A percentile compares a stretch with the other conserved stretches of the same genome.
phyloP scores from a whole-genome alignment of 2,113 vertebrate species.

The Silurus meridionalis region DNA sequence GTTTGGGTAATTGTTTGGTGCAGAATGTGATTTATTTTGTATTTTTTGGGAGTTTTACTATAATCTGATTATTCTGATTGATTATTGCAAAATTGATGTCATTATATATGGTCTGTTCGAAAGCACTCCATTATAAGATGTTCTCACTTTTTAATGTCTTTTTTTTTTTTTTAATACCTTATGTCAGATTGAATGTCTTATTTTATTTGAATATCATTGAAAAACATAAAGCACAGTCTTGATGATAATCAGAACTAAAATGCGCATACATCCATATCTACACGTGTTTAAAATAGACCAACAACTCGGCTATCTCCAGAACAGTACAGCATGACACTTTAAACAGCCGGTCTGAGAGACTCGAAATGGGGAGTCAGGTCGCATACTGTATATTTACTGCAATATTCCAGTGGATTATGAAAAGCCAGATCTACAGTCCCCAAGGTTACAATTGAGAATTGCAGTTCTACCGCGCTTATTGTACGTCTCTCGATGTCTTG shows the following conservation, averaged over 20 bases:
- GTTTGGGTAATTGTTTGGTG: neutral
- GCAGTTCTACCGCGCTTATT: neutral
- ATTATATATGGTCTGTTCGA: neutral
- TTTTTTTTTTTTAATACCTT: neutral
- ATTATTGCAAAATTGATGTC: too few relatives aligned
- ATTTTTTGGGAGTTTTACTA: neutral
- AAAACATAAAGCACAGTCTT: neutral
- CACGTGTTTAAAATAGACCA: neutral
- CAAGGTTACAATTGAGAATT: neutral
- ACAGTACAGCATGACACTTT: neutral
- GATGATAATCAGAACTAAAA: neutral
- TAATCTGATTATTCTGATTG: neutral
- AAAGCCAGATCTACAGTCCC: neutral
- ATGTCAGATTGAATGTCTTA: neutral
- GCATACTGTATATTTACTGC: neutral
- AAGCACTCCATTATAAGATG: neutral
- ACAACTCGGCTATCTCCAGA: neutral
- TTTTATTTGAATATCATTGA: neutral
- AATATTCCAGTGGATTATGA: neutral
- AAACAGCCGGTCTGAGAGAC: neutral
- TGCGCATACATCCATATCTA: too few relatives aligned
- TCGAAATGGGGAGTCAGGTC: neutral
- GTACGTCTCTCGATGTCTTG: neutral
- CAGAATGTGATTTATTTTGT: neutral
- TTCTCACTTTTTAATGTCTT: neutral